These are phyloP conservation scores for Oscheius sp. DNA, from an alignment of 2,888 invertebrate species.

Conservation along the genomic window DNA sequence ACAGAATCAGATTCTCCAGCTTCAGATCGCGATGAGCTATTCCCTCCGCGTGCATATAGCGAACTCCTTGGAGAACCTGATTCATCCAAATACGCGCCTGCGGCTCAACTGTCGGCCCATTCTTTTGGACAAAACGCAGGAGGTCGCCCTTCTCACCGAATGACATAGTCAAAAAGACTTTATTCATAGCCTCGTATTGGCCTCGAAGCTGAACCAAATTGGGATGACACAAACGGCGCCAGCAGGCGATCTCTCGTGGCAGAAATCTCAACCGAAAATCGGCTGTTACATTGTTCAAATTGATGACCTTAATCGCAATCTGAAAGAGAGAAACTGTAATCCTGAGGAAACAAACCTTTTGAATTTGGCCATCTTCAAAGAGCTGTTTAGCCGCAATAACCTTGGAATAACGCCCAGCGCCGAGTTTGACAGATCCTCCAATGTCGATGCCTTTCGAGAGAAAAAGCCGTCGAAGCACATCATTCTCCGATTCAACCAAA, in stretches of 20 bases:
- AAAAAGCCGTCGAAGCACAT: slow-evolving; percentile 30
- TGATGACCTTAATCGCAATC: slow-evolving; percentile 62
- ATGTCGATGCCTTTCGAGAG: slow-evolving; percentile 42
- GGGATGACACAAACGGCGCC: slow-evolving; percentile 53
- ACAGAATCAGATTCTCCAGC: slow-evolving; percentile 73
- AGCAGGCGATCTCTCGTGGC: slow-evolving; percentile 62
- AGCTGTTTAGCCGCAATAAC: slow-evolving; percentile 50
- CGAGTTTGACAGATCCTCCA: slow-evolving; percentile 41
- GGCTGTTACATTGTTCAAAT: slow-evolving; percentile 44
- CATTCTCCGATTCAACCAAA: too few relatives aligned
- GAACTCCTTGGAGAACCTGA: slow-evolving; percentile 70
- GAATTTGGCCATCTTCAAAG: neutral
- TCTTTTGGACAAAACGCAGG: slow-evolving; percentile 71
- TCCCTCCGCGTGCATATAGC: slow-evolving; percentile 71
- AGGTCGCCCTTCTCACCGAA: slow-evolving; percentile 72
- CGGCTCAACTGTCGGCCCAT: slow-evolving; percentile 71
- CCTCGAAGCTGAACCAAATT: slow-evolving; percentile 44
- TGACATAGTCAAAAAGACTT: slow-evolving; percentile 72
- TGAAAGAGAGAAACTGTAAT: too few relatives aligned
- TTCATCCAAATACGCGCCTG: slow-evolving; percentile 70
- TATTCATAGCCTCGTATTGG: slow-evolving; percentile 48
- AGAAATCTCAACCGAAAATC: slow-evolving; percentile 59
- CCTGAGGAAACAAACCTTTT: too few relatives aligned
- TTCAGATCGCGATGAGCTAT: slow-evolving; percentile 72
- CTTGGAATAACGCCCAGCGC: slow-evolving; percentile 61